Evolutionary conservation across 2,113 vertebrate species (phyloP).

Genomic region (Laterallus jamaicensis): DNA sequence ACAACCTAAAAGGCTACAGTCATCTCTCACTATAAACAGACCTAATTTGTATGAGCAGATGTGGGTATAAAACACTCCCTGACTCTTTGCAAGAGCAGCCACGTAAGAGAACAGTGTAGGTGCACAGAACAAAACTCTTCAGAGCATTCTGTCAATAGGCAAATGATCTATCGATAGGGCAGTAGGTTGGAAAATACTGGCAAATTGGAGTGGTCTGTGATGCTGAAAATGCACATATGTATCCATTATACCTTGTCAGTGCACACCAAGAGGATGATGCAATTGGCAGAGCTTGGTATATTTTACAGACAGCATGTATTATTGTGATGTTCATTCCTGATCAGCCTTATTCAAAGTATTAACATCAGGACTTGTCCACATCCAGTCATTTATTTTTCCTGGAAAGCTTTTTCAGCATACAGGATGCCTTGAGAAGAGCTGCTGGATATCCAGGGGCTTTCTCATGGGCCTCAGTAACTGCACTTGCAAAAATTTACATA

Average conservation of each 20-base stretch:
- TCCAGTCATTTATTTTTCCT: not conserved
- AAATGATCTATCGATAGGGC: not conserved
- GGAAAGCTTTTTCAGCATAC: not conserved
- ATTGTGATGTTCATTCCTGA: not conserved
- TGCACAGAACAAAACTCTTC: not conserved
- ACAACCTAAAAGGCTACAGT: not conserved
- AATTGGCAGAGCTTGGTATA: not conserved
- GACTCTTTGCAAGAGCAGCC: not conserved
- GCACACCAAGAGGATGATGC: not conserved
- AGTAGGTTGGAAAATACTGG: not conserved
- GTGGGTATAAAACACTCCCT: not conserved
- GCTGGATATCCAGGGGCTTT: not conserved
- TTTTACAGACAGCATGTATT: not conserved
- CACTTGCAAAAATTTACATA: not conserved
- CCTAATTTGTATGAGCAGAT: not conserved
- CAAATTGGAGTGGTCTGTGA: not conserved
- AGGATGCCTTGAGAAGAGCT: not conserved
- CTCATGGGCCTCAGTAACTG: not conserved
- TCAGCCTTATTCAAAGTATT: not conserved
- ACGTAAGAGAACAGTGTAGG: not conserved
- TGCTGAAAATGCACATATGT: not conserved
- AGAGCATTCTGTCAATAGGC: not conserved
- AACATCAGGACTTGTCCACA: not conserved
- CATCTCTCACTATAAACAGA: not conserved
- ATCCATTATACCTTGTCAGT: not conserved